Conservation (phyloP, 2,113 vertebrate species). For the Melozone crissalis region DNA sequence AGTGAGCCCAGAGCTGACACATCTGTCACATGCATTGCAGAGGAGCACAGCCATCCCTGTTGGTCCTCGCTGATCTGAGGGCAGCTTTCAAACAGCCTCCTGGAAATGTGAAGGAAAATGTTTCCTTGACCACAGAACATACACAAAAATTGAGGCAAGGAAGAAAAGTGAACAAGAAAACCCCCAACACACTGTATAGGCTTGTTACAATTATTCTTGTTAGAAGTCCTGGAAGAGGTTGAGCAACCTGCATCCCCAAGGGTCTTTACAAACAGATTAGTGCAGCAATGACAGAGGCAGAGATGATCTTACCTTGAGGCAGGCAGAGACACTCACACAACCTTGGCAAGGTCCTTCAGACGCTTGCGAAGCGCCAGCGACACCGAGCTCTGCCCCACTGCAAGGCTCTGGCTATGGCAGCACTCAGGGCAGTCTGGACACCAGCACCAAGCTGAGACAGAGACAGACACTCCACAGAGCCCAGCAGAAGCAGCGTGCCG, state of each 20-base stretch:
- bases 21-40: accelerated
- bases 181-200: background rate
- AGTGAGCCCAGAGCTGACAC: background rate
- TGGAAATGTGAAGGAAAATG: background rate
- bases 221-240: background rate
- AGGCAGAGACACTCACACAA: background rate
- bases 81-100: background rate
- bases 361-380: background rate
- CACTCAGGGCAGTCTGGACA: background rate
- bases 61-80: background rate
- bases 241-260: background rate
- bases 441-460: background rate
- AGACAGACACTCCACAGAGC: background rate
- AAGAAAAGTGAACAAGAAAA: background rate
- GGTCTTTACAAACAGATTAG: conserved; percentile 9
- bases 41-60: background rate
- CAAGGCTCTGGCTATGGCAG: background rate
- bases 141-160: background rate
- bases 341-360: background rate
- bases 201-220: background rate
- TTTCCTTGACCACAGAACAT: background rate
- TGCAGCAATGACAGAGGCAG: background rate
- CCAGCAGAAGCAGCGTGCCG: background rate
- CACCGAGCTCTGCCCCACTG: background rate
- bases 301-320: conserved; percentile 1